phyloP scores from a whole-genome alignment of 2,888 invertebrate genomes.

The Melinaea menophilus region DNA sequence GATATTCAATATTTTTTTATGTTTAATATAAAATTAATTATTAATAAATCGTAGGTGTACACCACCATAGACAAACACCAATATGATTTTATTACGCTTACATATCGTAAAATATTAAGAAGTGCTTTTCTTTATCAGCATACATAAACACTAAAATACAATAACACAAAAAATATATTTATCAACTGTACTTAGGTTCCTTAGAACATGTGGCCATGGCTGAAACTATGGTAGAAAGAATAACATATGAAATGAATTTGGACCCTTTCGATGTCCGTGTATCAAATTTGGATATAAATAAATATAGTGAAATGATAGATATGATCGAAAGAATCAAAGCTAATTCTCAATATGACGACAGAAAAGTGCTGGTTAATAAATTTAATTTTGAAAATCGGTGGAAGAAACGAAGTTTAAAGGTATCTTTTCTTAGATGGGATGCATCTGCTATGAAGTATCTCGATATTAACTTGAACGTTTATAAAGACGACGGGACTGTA shows the following conservation, averaged over 20 bases:
- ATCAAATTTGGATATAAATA: slow-evolving; percentile 50
- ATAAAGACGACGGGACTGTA: slow-evolving; percentile 84
- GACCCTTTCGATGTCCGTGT: slow-evolving; percentile 77
- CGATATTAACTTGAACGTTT: slow-evolving; percentile 79
- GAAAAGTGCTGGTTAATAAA: slow-evolving; percentile 61
- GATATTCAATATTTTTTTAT: no score
- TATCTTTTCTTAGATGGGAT: slow-evolving; percentile 84
- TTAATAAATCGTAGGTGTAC: no score
- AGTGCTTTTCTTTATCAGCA: neutral
- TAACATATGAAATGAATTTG: slow-evolving; percentile 72
- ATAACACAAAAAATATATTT: neutral
- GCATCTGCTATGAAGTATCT: slow-evolving; percentile 71
- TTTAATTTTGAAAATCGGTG: slow-evolving; percentile 85
- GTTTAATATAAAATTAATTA: no score
- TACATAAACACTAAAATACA: neutral
- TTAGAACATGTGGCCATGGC: slow-evolving; percentile 80
- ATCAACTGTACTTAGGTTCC: slow-evolving; percentile 63
- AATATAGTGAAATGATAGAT: slow-evolving; percentile 63
- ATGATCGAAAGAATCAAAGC: slow-evolving; percentile 65
- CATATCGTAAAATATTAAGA: no score
- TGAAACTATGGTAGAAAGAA: slow-evolving; percentile 82
- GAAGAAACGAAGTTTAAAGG: slow-evolving; percentile 86
- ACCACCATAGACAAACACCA: no score
- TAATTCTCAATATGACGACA: slow-evolving; percentile 63
- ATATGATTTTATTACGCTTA: no score